Conservation (phyloP, 1,140 invertebrate genomes). For the Habropoda laboriosa region DNA sequence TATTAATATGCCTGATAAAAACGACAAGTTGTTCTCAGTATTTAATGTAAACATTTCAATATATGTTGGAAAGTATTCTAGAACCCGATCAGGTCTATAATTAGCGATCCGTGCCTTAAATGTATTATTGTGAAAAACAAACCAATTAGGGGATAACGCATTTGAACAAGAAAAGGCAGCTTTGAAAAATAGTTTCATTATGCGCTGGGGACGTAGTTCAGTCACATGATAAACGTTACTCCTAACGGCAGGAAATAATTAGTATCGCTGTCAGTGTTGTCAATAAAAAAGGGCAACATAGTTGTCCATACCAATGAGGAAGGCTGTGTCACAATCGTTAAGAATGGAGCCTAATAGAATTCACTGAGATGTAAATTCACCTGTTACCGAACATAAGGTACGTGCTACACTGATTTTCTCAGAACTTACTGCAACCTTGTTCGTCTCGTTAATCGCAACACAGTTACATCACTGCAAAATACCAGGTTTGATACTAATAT, state of each 20-base stretch:
- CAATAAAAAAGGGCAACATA: constrained; percentile 45
- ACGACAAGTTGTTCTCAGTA: background rate
- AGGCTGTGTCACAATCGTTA: constrained; percentile 16
- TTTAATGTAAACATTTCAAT: background rate
- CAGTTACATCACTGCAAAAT: background rate
- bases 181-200: constrained; percentile 40
- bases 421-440: constrained; percentile 31
- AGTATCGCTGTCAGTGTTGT: constrained; percentile 48
- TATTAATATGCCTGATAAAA: too few species aligned
- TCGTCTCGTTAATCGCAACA: background rate
- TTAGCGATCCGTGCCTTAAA: constrained; percentile 11
- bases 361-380: constrained; percentile 52
- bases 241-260: constrained; percentile 58
- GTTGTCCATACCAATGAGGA: constrained; percentile 43
- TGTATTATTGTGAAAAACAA: constrained; percentile 15
- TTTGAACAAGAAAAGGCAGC: constrained; percentile 38
- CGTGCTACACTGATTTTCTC: constrained; percentile 30
- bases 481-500: too few species aligned
- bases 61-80: background rate
- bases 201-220: constrained; percentile 7
- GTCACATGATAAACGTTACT: constrained; percentile 25
- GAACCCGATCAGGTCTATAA: constrained; percentile 8
- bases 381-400: constrained; percentile 17
- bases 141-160: constrained; percentile 48
- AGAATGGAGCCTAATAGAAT: constrained; percentile 56